Percentiles rank a stretch among this genome's conserved stretches.
phyloP scores from a whole-genome alignment of 2,797 vertebrate genomes.

The Parauchenoglanis ngamensis region DNA sequence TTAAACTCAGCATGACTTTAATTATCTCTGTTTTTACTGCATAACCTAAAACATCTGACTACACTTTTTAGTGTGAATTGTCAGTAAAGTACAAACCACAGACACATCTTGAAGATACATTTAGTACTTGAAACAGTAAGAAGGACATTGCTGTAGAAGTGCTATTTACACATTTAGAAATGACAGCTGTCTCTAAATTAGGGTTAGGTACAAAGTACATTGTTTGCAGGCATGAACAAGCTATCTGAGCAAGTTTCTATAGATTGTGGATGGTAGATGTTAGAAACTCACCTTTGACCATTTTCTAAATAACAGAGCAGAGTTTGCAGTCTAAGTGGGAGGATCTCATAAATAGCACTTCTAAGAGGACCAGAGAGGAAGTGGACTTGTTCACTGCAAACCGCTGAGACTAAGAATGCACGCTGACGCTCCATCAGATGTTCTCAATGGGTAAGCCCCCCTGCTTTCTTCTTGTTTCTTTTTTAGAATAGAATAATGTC shows the following conservation, averaged over 20 bases:
- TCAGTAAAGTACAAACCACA: background rate
- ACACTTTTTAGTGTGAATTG: background rate
- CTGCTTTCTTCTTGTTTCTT: slow-evolving; percentile 13
- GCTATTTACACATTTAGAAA: background rate
- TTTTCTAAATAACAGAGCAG: slow-evolving; percentile 20
- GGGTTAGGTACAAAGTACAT: background rate
- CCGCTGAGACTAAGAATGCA: slow-evolving; percentile 36
- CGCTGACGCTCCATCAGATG: slow-evolving; percentile 31
- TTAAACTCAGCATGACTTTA: too few relatives aligned
- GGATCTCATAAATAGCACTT: slow-evolving; percentile 62
- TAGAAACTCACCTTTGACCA: slow-evolving; percentile 3
- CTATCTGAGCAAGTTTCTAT: background rate
- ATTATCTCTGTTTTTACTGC: background rate
- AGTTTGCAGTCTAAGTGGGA: slow-evolving; percentile 55
- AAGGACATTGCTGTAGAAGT: background rate
- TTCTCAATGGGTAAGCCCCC: slow-evolving; percentile 61
- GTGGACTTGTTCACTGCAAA: slow-evolving; percentile 59
- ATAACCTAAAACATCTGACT: background rate
- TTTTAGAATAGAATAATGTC: background rate
- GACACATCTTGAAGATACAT: too few relatives aligned
- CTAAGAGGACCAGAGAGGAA: slow-evolving; percentile 66
- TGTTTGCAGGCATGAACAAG: background rate
- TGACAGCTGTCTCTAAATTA: background rate
- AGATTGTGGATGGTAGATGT: background rate
- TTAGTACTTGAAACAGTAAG: background rate